phyloP scores from a whole-genome alignment of 2,113 vertebrate species.

The Oryzias celebensis region DNA sequence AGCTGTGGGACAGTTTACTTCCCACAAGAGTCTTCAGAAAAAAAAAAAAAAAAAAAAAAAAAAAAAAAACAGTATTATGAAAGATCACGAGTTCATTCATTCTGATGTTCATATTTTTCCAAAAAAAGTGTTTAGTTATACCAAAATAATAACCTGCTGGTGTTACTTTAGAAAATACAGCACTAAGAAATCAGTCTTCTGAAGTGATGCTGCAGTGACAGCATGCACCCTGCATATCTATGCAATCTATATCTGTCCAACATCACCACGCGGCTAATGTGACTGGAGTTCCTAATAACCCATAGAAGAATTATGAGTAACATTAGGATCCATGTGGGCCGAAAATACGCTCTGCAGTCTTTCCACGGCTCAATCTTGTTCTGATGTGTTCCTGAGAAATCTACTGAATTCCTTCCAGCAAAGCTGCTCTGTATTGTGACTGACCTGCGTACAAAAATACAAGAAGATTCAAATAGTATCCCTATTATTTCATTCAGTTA shows the following conservation, averaged over 20 bases:
- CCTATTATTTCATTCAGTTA: neutral
- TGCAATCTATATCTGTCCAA: neutral
- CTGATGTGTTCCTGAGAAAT: slow-evolving; percentile 26
- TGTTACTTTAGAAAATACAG: neutral
- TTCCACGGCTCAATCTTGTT: neutral
- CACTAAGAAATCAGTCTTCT: neutral
- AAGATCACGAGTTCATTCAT: neutral
- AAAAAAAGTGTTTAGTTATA: neutral
- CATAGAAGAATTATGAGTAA: neutral
- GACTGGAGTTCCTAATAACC: slow-evolving; percentile 1
- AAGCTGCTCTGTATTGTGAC: neutral
- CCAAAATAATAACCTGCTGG: neutral
- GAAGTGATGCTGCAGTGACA: neutral
- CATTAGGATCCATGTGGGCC: slow-evolving; percentile 1
- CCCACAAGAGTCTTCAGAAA: neutral
- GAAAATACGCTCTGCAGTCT: neutral
- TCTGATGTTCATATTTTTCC: neutral
- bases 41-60: neutral
- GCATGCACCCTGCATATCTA: neutral
- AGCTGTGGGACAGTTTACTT: neutral
- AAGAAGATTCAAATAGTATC: neutral
- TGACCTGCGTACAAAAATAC: neutral
- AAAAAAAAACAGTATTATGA: neutral
- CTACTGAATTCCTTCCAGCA: slow-evolving; percentile 1
- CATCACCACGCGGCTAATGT: neutral